Base-by-base conservation (phyloP, 1,140 invertebrate genomes). In the Brachionus rubens region DNA sequence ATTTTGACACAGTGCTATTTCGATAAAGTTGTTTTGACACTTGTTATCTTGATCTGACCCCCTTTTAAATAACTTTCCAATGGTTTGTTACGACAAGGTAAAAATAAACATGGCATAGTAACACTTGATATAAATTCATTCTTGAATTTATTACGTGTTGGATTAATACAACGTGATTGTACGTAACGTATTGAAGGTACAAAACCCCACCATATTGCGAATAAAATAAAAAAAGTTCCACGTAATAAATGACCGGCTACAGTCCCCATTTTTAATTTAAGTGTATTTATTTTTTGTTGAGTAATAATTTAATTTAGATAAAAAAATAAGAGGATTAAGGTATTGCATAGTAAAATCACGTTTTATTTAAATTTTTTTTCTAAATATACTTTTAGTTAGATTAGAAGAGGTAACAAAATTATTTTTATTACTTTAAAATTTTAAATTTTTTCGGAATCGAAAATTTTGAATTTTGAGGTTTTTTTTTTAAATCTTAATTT, bases 221-320 rank as follows among this genome's bases (percentile, higher is more conserved):
- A 86, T 0, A 81, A n/a, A 10, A 84, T 79, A 79, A 87, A 87
- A 77, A 87, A 86, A 5, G 84, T 82, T 47, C 87, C 87, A 2
- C 86, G 87, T 4, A 87, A 78, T 2, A 84, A 79, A 76, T 87
- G 87, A 12, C 86, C 86, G 76, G 79, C 78, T 77, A 86, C 84
- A 41, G 79, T 84, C 6, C 86, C 86, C 86, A 87, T 87, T 36
- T 72, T 30, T n/a, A n/a, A n/a, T n/a, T n/a, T n/a, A n/a, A n/a
- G n/a, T n/a, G n/a, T n/a, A n/a, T n/a, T n/a, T n/a, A n/a, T n/a
- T n/a, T n/a, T n/a, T n/a, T n/a, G n/a, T n/a, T n/a, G n/a, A n/a
- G n/a, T n/a, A n/a, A n/a, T n/a, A n/a, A n/a, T n/a, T n/a, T n/a
- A n/a, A n/a, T n/a, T n/a, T n/a, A n/a, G n/a, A n/a, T n/a, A n/a